A percentile compares a stretch with the other conserved stretches of the same genome.
phyloP scores from a whole-genome alignment of 23 tunicate genomes.

The Halocynthia roretzi region DNA sequence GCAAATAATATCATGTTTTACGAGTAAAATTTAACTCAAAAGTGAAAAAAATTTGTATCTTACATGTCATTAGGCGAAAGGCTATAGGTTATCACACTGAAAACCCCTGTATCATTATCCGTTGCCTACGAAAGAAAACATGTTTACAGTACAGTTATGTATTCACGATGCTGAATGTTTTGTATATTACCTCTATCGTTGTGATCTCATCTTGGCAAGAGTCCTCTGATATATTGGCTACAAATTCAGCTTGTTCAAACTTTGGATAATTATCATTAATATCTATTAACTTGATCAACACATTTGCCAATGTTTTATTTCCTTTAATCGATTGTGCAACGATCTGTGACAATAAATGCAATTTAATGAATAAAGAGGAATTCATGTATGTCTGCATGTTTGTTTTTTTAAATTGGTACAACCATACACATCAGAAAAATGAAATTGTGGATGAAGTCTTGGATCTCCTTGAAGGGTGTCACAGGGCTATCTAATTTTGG shows the following conservation, averaged over 20 bases:
- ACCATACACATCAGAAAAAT: neutral
- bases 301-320: neutral
- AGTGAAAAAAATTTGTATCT: neutral
- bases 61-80: neutral
- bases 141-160: neutral
- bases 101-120: conserved; percentile 7
- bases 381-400: too few species aligned
- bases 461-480: neutral
- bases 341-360: neutral
- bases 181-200: conserved; percentile 6
- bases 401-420: too few species aligned
- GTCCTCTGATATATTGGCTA: conserved; percentile 15
- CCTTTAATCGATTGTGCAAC: neutral
- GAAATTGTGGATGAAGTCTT: neutral
- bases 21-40: too few species aligned
- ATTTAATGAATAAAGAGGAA: too few species aligned
- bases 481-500: too few species aligned
- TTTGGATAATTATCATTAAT: conserved; percentile 29
- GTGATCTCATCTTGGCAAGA: neutral
- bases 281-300: conserved; percentile 8
- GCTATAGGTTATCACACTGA: neutral
- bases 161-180: neutral
- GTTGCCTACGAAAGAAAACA: conserved; percentile 19
- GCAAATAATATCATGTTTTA: too few species aligned
- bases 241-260: neutral